Evolutionary conservation across 2,888 invertebrate species (phyloP), one percentile per base, ranked within the genome.

Genomic region (Pyrochroa serraticornis): DNA sequence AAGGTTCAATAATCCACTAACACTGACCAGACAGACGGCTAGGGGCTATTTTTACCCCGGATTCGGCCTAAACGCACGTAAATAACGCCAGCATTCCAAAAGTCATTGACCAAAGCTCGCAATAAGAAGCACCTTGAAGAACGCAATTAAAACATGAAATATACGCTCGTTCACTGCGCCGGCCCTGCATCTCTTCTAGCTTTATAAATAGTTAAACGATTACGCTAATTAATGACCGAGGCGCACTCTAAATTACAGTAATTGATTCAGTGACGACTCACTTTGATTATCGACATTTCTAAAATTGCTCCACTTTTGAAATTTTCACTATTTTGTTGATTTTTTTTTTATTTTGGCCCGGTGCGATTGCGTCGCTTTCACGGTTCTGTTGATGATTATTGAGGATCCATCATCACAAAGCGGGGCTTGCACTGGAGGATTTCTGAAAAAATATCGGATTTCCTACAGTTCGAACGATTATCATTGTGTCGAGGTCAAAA

Each of bases 21-120:
- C 75, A 75, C 77, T 77, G 77, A 77, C 77, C 77, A 77, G 75
- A 75, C 74, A 70, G 64, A 75, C 74, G 70, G 64, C 64, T 64
- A 59, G 63, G 59, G 71, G 72, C 72, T 76, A 76, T 75, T 76
- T 77, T 77, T 72, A 74, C 69, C 65, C 67, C 63, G 62, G 63
- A 71, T 70, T 71, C 69, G 68, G 71, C 66, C 73, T 68, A 71
- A 70, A 67, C 66, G 70, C 67, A 69, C 70, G 64, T 63, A 69
- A 69, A 69, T 58, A 68, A 65, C 52, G 49, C 53, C 35, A 22
- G 48, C 33, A 54, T 55, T 56, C 60, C 60, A 51, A 62, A 72
- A 73, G 75, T 75, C 73, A 74, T 58, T 58, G 58, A 58, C 53
- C 52, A 58, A 52, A 47, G 8, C 47, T 6, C 34, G 12, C 30